Evolutionary conservation across 2,113 vertebrate species (phyloP), one percentile per base, ranked within the genome.

Genomic region (Myrmecophaga tridactyla): DNA sequence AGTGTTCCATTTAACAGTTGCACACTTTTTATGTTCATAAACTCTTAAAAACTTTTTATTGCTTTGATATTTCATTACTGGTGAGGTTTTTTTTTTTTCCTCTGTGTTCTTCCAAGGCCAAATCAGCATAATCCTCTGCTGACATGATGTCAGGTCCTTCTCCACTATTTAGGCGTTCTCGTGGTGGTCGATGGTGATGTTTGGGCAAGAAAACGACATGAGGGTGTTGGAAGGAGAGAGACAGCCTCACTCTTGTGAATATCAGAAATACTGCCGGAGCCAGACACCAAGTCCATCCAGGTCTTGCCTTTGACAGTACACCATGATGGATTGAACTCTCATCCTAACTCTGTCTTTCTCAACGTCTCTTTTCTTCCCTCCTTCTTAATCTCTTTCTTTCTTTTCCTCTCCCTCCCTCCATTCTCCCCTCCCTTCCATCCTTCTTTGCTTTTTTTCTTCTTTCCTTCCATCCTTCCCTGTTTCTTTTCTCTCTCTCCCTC

Each of bases 21-120:
- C 89, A 60, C 75, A 86, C 1, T 5, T 93, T 96, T 97, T 92
- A 86, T 95, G 85, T 92, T 92, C 34, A 69, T 75, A 95, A 94
- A 76, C 46, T 72, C 85, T 83, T 93, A 83, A 3, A 91, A 43
- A 70, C 65, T 90, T 94, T 82, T 94, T 94, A 88, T 85, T 96
- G 89, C 76, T 94, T 95, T 89, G 88, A 36, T 97, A 95, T 89
- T 95, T 97, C n/a, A 96, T 96, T 93, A 90, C 86, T 92, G 41
- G 46, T 48, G 46, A 9, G 46, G 46, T 76, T 60, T 51, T 25
- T 36, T 43, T 46, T 46, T 23, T 31, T 7, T 17, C 9, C 41
- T 17, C 17, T 14, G 13, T 87, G 46, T 67, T 86, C 27, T 75
- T 88, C 31, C 58, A 91, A 70, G 77, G 72, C 75, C 76, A 78